phyloP scores from a whole-genome alignment of 2,888 invertebrate genomes.

The Apamea sordens region DNA sequence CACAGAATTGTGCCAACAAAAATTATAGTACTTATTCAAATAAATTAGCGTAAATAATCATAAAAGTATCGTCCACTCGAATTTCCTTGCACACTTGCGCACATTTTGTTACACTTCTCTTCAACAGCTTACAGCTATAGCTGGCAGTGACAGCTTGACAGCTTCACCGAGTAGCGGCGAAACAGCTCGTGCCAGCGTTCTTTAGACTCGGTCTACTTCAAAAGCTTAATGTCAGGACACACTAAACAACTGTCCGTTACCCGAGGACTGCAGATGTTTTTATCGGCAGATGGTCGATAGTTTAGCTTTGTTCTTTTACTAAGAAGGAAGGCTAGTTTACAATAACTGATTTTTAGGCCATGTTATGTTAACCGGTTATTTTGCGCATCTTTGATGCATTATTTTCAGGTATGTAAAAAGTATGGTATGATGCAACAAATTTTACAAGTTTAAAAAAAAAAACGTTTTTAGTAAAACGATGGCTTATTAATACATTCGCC shows the following conservation, averaged over 20 bases:
- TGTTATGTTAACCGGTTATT: neutral
- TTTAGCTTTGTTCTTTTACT: conserved; percentile 47
- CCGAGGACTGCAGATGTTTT: conserved; percentile 7
- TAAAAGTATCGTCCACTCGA: neutral
- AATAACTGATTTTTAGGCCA: neutral
- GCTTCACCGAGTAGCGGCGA: neutral
- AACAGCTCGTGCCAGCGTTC: conserved; percentile 21
- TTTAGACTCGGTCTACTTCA: conserved; percentile 32
- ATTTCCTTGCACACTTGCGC: neutral
- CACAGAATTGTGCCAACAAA: no score
- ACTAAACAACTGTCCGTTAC: conserved; percentile 25
- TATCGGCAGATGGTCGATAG: conserved; percentile 18
- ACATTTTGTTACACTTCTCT: neutral
- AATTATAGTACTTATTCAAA: no score
- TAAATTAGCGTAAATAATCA: neutral
- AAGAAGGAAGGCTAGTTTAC: neutral
- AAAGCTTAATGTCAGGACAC: conserved; percentile 25
- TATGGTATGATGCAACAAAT: neutral
- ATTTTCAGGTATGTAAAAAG: neutral
- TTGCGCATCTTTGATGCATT: neutral
- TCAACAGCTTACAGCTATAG: neutral
- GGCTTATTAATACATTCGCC: no score
- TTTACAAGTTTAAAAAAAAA: neutral
- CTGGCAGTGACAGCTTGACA: conserved; percentile 11
- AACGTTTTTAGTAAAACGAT: neutral